Base-by-base conservation (phyloP, 1,140 invertebrate species). In the Dryas iulia region DNA sequence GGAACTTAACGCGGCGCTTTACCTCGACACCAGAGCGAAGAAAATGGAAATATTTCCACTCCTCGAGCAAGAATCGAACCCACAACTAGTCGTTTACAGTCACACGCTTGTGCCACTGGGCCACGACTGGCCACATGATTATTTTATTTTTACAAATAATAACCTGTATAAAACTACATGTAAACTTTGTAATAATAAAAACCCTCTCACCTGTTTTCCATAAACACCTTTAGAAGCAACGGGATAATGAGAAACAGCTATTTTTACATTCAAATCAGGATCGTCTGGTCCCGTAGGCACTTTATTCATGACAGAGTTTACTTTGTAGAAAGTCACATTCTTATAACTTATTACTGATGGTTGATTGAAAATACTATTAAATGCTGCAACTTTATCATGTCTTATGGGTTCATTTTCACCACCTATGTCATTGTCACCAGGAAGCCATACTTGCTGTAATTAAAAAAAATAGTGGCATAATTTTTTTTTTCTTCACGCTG, bases 351-450 rank as follows among this genome's bases (percentile, higher is more conserved):
- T 92, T 1, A 95, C 83, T 77, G 95, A 93, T 10, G 95, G 93
- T 73, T 96, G 95, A 53, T 93, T 93, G 86, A 97, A 98, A 65
- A 95, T 94, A 77, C 94, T 93, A 73, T 96, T 94, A 89, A 98
- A 99, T 84, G 96, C 94, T 26, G 94, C 91, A 21, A 97, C 86
- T 91, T 97, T 97, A 52, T 94, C 92, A 28, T 91, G 78, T 39
- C 94, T 95, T 35, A 98, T 94, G 66, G 93, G 91, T 86, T 98
- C 96, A 79, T 94, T 95, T 90, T 99, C 98, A 24, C 98, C 98
- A 23, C 98, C 98, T 75, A 99, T 97, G 84, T 99, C 98, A 92
- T 99, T 99, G 85, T 99, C 98, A 18, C 98, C 98, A 33, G 97
- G 97, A 68, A 98, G 87, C 92, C 96, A 98, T 64, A 98, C 94